Evolutionary conservation across 2,888 invertebrate species (phyloP).

Genomic region (Lamellibrachia columna): DNA sequence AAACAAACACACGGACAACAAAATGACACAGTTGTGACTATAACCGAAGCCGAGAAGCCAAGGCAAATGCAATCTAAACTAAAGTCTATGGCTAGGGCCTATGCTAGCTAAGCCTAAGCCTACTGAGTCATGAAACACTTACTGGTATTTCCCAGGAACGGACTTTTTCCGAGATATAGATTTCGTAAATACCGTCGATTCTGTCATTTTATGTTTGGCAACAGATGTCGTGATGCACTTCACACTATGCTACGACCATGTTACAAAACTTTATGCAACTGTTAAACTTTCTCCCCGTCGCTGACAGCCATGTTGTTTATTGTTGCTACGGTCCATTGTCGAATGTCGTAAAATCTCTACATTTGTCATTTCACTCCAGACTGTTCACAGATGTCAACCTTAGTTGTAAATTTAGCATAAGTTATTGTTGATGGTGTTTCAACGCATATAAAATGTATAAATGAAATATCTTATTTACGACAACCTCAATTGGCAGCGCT

Average conservation of each 20-base stretch:
- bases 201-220: conserved; percentile 21
- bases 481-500: neutral
- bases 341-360: conserved; percentile 13
- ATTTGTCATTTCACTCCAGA: neutral
- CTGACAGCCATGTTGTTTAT: conserved; percentile 46
- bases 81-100: too few relatives aligned
- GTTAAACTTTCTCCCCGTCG: neutral
- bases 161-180: conserved; percentile 50
- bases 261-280: conserved; percentile 4
- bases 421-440: neutral
- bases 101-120: neutral
- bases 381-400: neutral
- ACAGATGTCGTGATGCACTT: neutral
- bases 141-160: conserved; percentile 55
- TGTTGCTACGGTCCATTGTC: conserved; percentile 31
- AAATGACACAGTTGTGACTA: too few relatives aligned
- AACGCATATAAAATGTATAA: neutral
- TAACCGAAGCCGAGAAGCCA: too few relatives aligned
- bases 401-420: neutral
- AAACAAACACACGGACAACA: too few relatives aligned
- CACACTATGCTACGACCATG: neutral
- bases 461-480: conserved; percentile 20
- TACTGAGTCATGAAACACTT: conserved; percentile 32
- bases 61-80: too few relatives aligned
- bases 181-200: conserved; percentile 25